Base-by-base conservation (phyloP, 2,888 invertebrate genomes). In the Leptopterna dolabrata region DNA sequence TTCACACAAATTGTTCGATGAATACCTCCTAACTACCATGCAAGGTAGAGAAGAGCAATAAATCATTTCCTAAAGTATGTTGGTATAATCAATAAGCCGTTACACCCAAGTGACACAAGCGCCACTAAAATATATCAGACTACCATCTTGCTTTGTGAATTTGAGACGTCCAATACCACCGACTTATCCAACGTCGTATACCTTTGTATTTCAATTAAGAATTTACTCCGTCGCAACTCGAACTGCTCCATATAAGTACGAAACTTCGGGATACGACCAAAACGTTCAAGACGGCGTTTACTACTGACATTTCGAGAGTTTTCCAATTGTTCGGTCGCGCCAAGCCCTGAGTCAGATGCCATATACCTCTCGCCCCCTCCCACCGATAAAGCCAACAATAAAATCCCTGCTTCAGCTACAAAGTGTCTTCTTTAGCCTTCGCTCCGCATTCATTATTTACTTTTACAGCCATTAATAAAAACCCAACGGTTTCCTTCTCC, bases 401-500 rank as follows among this genome's bases (percentile, higher is more conserved):
- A 87, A 87, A 87, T 87, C 87, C 51, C 73, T 30, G 78, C 55
- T 76, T 19, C 80, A 36, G 82, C 87, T 71, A 87, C 87, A 87
- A 87, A 87, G 87, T 87, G 70, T 87, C 87, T 87, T 82, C 87
- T 87, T 87, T 87, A 87, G 82, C 30, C 63, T 73, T 71, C 47
- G 71, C 71, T 41, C 73, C 78, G 87, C 80, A 87, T 87, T 88
- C 88, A 88, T 88, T 88, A 88, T 88, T 88, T 88, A 87, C 87
- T 88, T 88, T 88, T 88, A 88, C 88, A 88, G 86, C 88, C 88
- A 88, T 88, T 88, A 88, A 88, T 88, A 88, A 88, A 88, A 88
- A 85, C 85, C 30, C 29, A 82, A 63, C 78, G 73, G 83, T 86
- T 88, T 76, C 63, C 63, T 63, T 13, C 63, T 87, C 78, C 41